A percentile compares a stretch with the other conserved stretches of the same genome.
Conservation (phyloP, 2,888 invertebrate genomes). For the Idaea aversata region DNA sequence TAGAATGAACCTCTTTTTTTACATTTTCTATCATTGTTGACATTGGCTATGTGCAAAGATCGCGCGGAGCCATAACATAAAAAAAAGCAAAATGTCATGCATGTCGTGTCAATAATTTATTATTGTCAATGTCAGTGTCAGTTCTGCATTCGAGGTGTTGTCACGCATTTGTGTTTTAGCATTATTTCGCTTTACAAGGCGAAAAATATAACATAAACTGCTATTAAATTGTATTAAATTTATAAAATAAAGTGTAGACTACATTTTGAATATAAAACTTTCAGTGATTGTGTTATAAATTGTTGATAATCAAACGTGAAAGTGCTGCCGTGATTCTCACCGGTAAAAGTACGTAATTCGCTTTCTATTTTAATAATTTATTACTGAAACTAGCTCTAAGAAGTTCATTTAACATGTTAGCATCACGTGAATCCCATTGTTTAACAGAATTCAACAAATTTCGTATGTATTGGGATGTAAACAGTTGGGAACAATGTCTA, state of each 20-base stretch:
- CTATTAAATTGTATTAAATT: neutral
- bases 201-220: neutral
- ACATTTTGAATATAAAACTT: neutral
- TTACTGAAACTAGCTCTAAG: neutral
- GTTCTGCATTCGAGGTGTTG: neutral
- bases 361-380: constrained; percentile 1
- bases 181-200: neutral
- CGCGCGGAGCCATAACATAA: neutral
- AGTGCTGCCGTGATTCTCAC: neutral
- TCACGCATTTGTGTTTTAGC: neutral
- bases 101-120: too few species aligned
- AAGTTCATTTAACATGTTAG: neutral
- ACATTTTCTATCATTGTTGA: too few species aligned
- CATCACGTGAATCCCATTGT: neutral
- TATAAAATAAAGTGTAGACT: neutral
- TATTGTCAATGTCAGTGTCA: neutral
- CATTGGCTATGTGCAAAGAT: too few species aligned
- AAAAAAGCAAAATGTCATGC: neutral
- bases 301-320: neutral
- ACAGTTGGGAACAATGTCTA: neutral
- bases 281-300: neutral
- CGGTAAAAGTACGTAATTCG: neutral
- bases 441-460: neutral
- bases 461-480: neutral
- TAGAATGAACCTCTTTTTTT: too few species aligned